Evolutionary conservation across 2,888 invertebrate species (phyloP), one percentile per base, ranked within the genome.

Genomic region (Polia nebulosa): DNA sequence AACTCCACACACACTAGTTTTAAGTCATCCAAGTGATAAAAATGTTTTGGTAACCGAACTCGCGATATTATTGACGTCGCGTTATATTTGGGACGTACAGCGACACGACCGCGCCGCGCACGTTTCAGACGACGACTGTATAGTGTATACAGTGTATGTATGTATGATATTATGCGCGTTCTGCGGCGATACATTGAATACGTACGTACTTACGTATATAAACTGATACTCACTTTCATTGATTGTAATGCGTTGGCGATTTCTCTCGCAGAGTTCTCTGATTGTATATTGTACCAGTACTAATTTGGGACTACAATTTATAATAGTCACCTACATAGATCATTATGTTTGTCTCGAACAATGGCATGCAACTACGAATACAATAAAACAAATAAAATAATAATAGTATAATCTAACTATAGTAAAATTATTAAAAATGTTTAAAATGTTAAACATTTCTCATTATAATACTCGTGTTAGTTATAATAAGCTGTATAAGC

Each of bases 1-100:
- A 80, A 47, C 25, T 61, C 34, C 55, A 47, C 63, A 72, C 52
- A 25, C 72, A 65, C 44, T 63, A 53, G 34, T 65, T 51, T 63
- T 55, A 45, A 45, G 44, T 63, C n/a, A 70, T 66, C 49, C 62
- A 60, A 58, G 1, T 44, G 58, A 53, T 58, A 45, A 22, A 32
- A 45, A 41, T 32, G 2, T 27, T 64, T 61, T 67, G 22, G 11
- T 52, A 5, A 39, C 32, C 62, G 32, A 77, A 73, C 77, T 73
- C 77, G 78, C 79, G 79, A 77, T 79, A 64, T 80, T 53, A 62
- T 64, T 49, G 22, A 70, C 79, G 80, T 58, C 69, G 72, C 77
- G 81, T 51, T 74, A 9, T 49, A 59, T 64, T 32, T 61, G 25
- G 25, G 9, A 62, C 61, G 77, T 25, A 55, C 53, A 34, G 45